Conservation (phyloP, 2,797 vertebrate species). For the Dromococcyx pavoninus region DNA sequence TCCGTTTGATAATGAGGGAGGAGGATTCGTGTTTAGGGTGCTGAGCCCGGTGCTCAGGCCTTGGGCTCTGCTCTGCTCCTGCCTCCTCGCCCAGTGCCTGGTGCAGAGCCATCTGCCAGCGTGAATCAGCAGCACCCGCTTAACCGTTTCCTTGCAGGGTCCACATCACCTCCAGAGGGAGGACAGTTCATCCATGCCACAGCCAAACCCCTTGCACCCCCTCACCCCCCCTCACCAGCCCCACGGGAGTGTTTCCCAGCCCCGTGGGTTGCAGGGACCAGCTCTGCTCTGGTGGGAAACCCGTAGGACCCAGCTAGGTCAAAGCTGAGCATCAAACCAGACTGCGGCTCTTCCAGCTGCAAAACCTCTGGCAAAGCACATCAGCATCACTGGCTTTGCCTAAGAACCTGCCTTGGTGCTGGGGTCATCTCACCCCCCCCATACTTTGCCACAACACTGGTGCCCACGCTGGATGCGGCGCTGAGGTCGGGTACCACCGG, state of each 20-base stretch:
- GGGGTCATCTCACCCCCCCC: not conserved
- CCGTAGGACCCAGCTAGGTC: not conserved
- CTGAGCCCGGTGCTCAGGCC: not conserved
- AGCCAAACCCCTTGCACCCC: not conserved
- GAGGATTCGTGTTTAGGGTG: not conserved
- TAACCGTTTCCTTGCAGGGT: not conserved
- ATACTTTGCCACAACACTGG: fast-evolving
- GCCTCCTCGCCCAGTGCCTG: not conserved
- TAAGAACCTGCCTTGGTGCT: fast-evolving
- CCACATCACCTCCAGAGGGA: not conserved
- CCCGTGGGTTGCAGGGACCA: fast-evolving
- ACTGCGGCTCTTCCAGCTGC: not conserved
- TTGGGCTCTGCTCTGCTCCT: not conserved
- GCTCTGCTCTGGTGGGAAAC: not conserved
- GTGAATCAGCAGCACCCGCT: slow-evolving; percentile 49
- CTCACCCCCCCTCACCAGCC: fast-evolving
- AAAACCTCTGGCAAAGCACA: fast-evolving
- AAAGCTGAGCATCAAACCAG: not conserved
- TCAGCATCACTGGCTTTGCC: not conserved
- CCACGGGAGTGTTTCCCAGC: fast-evolving
- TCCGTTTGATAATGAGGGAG: not conserved
- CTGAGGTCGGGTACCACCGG: not conserved
- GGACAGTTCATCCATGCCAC: fast-evolving
- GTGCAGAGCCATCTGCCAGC: not conserved
- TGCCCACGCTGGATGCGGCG: fast-evolving